Evolutionary conservation across 2,113 vertebrate species (phyloP), one percentile per base, ranked within the genome.

Genomic region (Oncorhynchus tshawytscha): DNA sequence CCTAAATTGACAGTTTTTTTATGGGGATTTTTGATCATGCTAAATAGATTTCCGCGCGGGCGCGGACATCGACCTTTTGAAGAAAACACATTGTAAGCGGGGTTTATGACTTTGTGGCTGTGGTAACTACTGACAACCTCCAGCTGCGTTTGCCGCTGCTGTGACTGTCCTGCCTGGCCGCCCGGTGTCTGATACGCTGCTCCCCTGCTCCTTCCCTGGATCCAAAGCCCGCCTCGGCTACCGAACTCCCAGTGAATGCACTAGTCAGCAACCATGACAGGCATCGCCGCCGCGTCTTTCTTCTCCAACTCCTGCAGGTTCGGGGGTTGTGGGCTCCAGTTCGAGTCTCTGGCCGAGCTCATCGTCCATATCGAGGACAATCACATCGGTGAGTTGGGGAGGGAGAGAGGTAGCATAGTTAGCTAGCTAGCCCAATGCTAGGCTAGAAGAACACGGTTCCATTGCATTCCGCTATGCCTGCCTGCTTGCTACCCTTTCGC

Each of bases 281-380:
- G 96, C 94, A 97, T 97, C 95, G 96, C 96, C 90, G 96, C 96
- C 85, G 96, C 96, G 91, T 98, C 96, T 92, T 97, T 98, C 93
- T 98, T 98, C 94, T 98, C 96, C 86, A 98, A 98, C 89, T 94
- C 94, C 90, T 98, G 96, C 95, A 94, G 95, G 83, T 98, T 98
- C 91, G 96, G 96, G 86, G 95, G 96, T 91, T 98, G 96, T 94
- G 96, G 96, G 78, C 96, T 96, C 71, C 96, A 96, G 92, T 97
- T 98, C 91, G 94, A 96, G 83, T 95, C 94, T 84, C 93, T 98
- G 91, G 93, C 94, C 84, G 96, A 97, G 92, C 96, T 98, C 85
- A 98, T 98, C 92, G 96, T 96, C 89, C 96, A 98, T 93, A 98
- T 98, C 90, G 96, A 98, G 89, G 96, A 97, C 93, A 97, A 94